These are phyloP conservation scores for Otis tarda DNA, from an alignment of 2,113 vertebrate genomes.

Conservation along the genomic window DNA sequence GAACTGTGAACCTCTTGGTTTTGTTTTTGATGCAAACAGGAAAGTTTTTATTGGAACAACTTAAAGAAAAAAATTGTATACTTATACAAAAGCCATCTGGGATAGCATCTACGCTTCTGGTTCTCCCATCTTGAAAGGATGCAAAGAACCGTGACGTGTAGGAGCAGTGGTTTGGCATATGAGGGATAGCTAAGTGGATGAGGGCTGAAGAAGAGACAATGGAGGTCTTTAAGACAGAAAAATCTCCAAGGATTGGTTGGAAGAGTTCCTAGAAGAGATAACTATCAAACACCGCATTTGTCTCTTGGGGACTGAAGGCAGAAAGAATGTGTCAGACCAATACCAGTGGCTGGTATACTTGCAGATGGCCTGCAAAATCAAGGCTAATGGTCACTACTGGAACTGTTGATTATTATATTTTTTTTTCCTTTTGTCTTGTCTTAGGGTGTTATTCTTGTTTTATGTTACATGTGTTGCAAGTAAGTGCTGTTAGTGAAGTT, in stretches of 20 bases:
- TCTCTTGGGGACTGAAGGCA: background rate
- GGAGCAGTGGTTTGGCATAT: background rate
- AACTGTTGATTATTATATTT: background rate
- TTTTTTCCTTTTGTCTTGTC: background rate
- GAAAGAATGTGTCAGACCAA: background rate
- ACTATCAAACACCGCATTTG: background rate
- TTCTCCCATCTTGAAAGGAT: background rate
- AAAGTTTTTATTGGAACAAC: constrained; percentile 25
- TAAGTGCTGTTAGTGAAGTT: background rate
- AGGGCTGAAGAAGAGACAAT: background rate
- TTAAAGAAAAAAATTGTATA: background rate
- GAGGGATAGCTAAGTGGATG: background rate
- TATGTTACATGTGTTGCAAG: background rate
- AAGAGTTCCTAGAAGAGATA: background rate
- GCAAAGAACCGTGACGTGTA: background rate
- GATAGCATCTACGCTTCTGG: background rate
- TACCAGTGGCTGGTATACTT: background rate
- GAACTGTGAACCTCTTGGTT: constrained; percentile 29
- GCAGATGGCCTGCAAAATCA: background rate
- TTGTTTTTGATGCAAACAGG: constrained; percentile 19
- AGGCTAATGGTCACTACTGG: background rate
- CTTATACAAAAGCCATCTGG: background rate
- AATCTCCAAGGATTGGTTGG: background rate
- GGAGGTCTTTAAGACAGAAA: background rate
- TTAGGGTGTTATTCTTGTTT: background rate